Percentiles rank a stretch among this genome's conserved stretches.
Conservation (phyloP, 2,113 vertebrate genomes). For the Xyliphius kryptos region DNA sequence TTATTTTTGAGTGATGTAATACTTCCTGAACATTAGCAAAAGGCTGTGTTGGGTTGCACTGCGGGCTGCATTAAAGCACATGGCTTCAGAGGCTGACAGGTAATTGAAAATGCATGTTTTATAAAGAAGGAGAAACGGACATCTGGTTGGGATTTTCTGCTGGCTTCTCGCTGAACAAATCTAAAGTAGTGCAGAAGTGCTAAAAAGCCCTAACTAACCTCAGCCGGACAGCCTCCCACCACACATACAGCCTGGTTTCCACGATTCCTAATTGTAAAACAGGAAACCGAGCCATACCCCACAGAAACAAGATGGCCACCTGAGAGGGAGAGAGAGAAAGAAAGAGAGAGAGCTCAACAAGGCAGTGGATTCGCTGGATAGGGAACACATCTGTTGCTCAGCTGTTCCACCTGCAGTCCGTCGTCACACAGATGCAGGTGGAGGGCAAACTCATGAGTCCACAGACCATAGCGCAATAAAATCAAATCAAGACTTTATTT, state of each 20-base stretch:
- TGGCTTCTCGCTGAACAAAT: conserved; percentile 30
- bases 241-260: background rate
- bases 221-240: conserved; percentile 24
- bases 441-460: no score
- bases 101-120: conserved; percentile 51
- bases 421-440: conserved; percentile 22
- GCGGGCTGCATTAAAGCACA: conserved; percentile 15
- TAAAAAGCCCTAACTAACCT: conserved; percentile 37
- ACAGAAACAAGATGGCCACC: background rate
- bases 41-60: conserved; percentile 29
- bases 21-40: conserved; percentile 43
- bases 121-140: conserved; percentile 34
- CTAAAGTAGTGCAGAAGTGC: conserved; percentile 34
- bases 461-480: no score
- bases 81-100: conserved; percentile 34
- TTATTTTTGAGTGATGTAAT: conserved; percentile 45
- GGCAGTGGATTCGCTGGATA: background rate
- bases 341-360: background rate
- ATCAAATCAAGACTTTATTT: no score
- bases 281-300: conserved; percentile 4
- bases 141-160: conserved; percentile 47
- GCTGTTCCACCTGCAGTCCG: conserved; percentile 32
- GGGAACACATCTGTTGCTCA: conserved; percentile 21
- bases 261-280: conserved; percentile 1
- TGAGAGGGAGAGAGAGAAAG: no score